A percentile compares a stretch with the other conserved stretches of the same genome.
These are phyloP conservation scores for Ellobium chinense DNA, from an alignment of 2,888 invertebrate species.

Conservation along the genomic window DNA sequence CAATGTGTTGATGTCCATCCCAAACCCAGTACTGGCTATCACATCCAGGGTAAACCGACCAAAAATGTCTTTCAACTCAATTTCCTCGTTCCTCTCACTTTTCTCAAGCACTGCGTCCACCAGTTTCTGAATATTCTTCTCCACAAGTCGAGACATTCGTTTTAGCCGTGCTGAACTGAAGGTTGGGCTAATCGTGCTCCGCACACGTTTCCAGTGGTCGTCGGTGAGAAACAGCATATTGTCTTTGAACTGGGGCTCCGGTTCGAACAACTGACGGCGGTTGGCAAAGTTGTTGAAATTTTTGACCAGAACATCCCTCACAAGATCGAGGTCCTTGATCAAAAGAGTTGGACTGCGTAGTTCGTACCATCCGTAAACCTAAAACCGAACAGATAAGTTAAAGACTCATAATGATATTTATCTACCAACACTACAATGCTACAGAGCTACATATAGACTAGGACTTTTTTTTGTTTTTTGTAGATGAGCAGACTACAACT, in stretches of 20 bases:
- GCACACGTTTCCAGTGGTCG: conserved; percentile 58
- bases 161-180: conserved; percentile 62
- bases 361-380: conserved; percentile 26
- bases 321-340: conserved; percentile 18
- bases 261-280: background rate
- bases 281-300: conserved; percentile 13
- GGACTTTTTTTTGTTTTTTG: too few relatives aligned
- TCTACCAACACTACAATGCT: too few relatives aligned
- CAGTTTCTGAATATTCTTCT: conserved; percentile 1
- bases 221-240: conserved; percentile 50
- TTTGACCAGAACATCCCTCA: conserved; percentile 9
- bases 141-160: conserved; percentile 45
- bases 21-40: conserved; percentile 62
- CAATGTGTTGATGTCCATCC: conserved; percentile 56
- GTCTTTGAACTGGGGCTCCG: conserved; percentile 12
- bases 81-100: background rate
- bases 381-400: too few relatives aligned
- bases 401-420: too few relatives aligned
- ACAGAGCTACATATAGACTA: too few relatives aligned
- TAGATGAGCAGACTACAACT: too few relatives aligned
- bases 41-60: conserved; percentile 59
- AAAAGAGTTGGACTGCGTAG: background rate
- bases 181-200: conserved; percentile 58
- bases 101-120: background rate
- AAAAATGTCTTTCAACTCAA: conserved; percentile 1